Evolutionary conservation across 2,113 vertebrate genomes (phyloP).

Genomic region (Sorex fumeus): DNA sequence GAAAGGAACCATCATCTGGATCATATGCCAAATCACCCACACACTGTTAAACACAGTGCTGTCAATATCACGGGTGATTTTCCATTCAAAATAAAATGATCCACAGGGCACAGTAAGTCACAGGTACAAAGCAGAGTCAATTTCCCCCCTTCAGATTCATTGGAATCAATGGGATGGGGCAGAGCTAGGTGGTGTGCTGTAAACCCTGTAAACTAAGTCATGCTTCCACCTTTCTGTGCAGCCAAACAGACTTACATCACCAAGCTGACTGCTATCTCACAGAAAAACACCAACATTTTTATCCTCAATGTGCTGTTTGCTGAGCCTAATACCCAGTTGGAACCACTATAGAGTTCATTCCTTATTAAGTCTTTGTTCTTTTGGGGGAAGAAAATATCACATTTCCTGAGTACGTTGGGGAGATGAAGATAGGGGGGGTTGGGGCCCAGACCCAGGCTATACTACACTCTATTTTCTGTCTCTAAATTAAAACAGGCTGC

Average conservation of each 20-base stretch:
- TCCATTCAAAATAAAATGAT: not conserved
- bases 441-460: not conserved
- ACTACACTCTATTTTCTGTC: constrained; percentile 28
- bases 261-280: not conserved
- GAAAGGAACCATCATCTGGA: not conserved
- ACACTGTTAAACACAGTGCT: not conserved
- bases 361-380: constrained; percentile 60
- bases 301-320: constrained; percentile 11
- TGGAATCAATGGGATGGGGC: not conserved
- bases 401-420: constrained; percentile 32
- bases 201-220: not conserved
- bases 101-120: not conserved
- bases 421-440: not conserved
- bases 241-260: not conserved
- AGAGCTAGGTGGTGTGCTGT: not conserved
- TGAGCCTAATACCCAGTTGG: constrained; percentile 64
- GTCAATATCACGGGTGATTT: not conserved
- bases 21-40: not conserved
- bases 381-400: constrained; percentile 31
- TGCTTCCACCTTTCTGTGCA: not conserved
- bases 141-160: not conserved
- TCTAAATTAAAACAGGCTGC: constrained; percentile 67
- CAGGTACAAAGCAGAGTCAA: too few relatives aligned
- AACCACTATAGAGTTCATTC: constrained; percentile 29
- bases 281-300: constrained; percentile 36